A percentile compares a stretch with the other conserved stretches of the same genome.
phyloP scores from a whole-genome alignment of 2,113 vertebrate genomes.

The Tringa solitaria region DNA sequence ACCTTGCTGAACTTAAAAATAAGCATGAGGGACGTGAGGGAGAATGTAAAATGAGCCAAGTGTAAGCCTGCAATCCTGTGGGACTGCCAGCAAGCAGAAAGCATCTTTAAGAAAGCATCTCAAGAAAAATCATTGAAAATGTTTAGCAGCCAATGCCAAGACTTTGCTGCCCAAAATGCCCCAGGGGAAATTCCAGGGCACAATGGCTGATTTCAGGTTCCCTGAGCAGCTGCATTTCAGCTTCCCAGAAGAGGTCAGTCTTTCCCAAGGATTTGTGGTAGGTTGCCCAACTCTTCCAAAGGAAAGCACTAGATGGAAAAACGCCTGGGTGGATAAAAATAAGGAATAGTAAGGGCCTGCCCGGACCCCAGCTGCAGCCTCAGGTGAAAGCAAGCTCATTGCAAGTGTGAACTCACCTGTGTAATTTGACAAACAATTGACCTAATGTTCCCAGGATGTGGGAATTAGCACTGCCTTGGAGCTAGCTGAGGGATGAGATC shows the following conservation, averaged over 20 bases:
- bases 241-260: constrained; percentile 56
- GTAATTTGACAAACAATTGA: neutral
- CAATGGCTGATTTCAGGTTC: neutral
- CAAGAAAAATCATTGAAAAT: neutral
- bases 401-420: neutral
- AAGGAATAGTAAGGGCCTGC: neutral
- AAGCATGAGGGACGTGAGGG: fast-evolving
- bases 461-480: neutral
- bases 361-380: neutral
- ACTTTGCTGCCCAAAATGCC: neutral
- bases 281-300: neutral
- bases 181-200: neutral
- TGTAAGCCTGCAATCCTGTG: neutral
- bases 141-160: neutral
- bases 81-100: neutral
- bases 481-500: neutral
- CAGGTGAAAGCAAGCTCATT: neutral
- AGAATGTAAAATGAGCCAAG: neutral
- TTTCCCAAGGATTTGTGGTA: constrained; percentile 28
- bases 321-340: neutral
- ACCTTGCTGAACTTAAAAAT: neutral
- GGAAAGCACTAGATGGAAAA: neutral
- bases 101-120: neutral
- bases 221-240: neutral
- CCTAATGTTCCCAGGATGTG: neutral